These are phyloP conservation scores for Alectura lathami DNA, from an alignment of 2,113 vertebrate species.

Conservation along the genomic window DNA sequence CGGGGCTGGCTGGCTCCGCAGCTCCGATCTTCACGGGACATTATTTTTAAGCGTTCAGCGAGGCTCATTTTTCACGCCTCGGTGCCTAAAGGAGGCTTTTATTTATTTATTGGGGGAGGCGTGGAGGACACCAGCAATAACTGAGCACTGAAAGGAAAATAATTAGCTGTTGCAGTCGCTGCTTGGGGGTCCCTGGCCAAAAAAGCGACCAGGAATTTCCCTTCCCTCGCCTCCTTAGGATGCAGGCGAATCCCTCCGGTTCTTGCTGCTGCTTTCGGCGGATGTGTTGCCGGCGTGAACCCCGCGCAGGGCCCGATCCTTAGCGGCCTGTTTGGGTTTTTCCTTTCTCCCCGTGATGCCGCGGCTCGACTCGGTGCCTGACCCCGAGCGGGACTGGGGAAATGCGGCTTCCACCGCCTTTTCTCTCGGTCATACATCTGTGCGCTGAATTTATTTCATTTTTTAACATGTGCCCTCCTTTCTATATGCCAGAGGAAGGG, in stretches of 20 bases:
- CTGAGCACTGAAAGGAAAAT: conserved; percentile 31
- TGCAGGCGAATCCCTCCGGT: neutral
- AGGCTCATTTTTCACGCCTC: conserved; percentile 52
- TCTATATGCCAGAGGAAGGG: neutral
- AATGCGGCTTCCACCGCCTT: neutral
- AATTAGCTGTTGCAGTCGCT: conserved; percentile 27
- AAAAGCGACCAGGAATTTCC: conserved; percentile 11
- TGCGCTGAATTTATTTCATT: neutral
- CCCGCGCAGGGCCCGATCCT: neutral
- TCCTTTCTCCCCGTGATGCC: neutral
- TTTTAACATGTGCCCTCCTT: neutral
- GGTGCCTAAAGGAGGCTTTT: conserved; percentile 46
- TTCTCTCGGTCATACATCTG: neutral
- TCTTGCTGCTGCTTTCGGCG: neutral
- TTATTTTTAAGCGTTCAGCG: conserved; percentile 63
- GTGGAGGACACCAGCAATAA: conserved; percentile 48
- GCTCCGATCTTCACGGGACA: conserved; percentile 55
- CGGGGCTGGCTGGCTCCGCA: neutral
- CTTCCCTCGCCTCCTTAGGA: neutral
- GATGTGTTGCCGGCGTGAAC: too few relatives aligned
- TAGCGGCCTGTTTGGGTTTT: neutral
- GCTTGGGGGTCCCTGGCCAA: conserved; percentile 7
- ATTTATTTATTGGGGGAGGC: conserved; percentile 47
- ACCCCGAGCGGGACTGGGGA: neutral
- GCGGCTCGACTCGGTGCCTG: neutral